phyloP scores from a whole-genome alignment of 1,140 invertebrate species.

The Drosophila nasuta region DNA sequence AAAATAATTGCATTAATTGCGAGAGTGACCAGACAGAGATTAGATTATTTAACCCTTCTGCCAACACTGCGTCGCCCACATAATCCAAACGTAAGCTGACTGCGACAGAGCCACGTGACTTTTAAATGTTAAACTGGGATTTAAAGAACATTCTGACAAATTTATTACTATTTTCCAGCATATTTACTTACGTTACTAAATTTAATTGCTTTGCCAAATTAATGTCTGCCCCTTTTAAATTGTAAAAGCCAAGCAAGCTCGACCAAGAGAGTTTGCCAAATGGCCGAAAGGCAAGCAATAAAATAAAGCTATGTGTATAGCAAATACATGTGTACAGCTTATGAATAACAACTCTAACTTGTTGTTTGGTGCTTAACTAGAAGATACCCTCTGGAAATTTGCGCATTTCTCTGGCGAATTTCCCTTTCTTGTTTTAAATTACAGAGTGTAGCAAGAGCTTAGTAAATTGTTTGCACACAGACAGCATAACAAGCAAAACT shows the following conservation, averaged over 20 bases:
- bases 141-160: slow-evolving; percentile 39
- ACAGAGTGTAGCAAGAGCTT: slow-evolving; percentile 24
- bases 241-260: slow-evolving; percentile 35
- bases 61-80: slow-evolving; percentile 1
- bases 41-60: slow-evolving; percentile 1
- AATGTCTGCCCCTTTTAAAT: slow-evolving; percentile 49
- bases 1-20: slow-evolving; percentile 9
- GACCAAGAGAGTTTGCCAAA: slow-evolving; percentile 9
- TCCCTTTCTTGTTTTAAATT: neutral
- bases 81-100: slow-evolving; percentile 16
- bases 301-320: slow-evolving; percentile 25
- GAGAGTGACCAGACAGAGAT: slow-evolving; percentile 11
- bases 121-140: slow-evolving; percentile 19
- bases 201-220: slow-evolving; percentile 71
- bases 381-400: neutral
- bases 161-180: slow-evolving; percentile 47
- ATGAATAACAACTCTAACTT: neutral
- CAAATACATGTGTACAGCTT: neutral
- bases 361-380: neutral
- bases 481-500: slow-evolving; percentile 46
- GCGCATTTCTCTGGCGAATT: neutral
- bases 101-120: slow-evolving; percentile 11
- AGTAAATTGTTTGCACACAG: slow-evolving; percentile 53
- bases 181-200: slow-evolving; percentile 29
- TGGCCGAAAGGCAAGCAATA: slow-evolving; percentile 56